These are phyloP conservation scores for Malurus alboscapulatus DNA, from an alignment of 2,113 vertebrate genomes.

Conservation along the genomic window DNA sequence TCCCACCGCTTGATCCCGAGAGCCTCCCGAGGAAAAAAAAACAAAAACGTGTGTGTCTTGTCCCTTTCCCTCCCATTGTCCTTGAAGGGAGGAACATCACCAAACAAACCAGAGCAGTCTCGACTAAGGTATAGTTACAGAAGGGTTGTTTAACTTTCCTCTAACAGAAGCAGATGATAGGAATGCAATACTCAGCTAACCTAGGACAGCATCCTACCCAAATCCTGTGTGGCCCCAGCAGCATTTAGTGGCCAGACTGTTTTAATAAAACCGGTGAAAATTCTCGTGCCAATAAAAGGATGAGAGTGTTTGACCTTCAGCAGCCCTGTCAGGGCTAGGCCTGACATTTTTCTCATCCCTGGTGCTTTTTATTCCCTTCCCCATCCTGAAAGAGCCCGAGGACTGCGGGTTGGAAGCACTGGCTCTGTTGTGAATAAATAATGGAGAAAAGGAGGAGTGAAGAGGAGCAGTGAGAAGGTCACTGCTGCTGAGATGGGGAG, in stretches of 20 bases:
- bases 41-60: no score
- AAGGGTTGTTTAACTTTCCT: no score
- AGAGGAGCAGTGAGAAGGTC: not conserved
- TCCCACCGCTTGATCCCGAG: no score
- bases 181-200: no score
- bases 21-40: no score
- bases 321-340: not conserved
- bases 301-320: not conserved
- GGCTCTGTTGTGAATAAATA: rapidly evolving
- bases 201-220: no score
- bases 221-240: rapidly evolving
- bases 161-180: no score
- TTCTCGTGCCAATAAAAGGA: not conserved
- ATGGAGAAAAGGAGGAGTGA: not conserved
- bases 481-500: not conserved
- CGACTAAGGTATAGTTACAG: no score
- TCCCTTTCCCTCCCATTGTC: no score
- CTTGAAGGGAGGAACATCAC: no score
- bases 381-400: not conserved
- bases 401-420: not conserved
- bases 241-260: not conserved
- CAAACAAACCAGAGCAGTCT: no score
- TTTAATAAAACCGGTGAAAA: not conserved
- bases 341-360: not conserved
- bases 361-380: not conserved